Evolutionary conservation across 2,888 invertebrate species (phyloP).

Genomic region (Catocala sponsa): DNA sequence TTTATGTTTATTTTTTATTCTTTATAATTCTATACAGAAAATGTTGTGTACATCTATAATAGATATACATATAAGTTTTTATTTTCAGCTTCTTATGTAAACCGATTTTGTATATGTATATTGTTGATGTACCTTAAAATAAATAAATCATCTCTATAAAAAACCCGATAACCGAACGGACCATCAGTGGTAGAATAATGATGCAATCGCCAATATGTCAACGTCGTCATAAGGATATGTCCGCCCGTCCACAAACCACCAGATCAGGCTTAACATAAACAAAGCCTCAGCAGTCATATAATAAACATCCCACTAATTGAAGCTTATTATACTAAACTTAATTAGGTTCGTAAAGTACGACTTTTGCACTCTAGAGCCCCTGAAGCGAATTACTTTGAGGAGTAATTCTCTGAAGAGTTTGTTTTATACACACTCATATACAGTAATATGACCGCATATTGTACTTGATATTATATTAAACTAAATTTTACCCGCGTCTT

Average conservation of each 20-base stretch:
- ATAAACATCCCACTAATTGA: constrained; percentile 58
- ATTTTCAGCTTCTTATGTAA: no score
- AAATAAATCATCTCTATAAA: no score
- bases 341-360: constrained; percentile 59
- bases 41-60: no score
- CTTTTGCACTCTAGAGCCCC: constrained; percentile 54
- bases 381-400: constrained; percentile 51
- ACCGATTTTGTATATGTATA: no score
- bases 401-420: constrained; percentile 46
- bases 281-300: constrained; percentile 50
- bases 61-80: no score
- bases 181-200: no score
- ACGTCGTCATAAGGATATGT: not conserved
- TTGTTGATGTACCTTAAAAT: no score
- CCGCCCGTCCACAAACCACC: constrained; percentile 21
- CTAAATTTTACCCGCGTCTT: no score
- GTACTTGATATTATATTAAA: not conserved
- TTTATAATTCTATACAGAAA: no score
- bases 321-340: constrained; percentile 61
- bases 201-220: no score
- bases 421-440: constrained; percentile 33
- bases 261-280: constrained; percentile 42
- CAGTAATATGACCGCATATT: constrained; percentile 22
- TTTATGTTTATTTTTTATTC: no score
- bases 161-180: no score